Base-by-base conservation (phyloP, 1,140 invertebrate genomes). In the Neelides sp. region DNA sequence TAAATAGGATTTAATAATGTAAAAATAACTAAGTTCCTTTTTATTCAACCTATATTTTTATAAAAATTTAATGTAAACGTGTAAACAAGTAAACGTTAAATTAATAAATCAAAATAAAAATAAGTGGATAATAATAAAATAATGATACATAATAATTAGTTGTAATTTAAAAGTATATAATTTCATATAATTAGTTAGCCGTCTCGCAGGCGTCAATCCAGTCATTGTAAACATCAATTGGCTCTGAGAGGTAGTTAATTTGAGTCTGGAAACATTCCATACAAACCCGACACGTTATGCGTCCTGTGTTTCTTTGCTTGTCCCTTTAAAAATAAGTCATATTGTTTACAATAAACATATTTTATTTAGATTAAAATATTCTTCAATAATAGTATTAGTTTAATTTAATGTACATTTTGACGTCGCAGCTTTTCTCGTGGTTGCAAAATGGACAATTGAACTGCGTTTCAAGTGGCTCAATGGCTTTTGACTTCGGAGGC, bases 401-500 rank as follows among this genome's bases (percentile, higher is more conserved):
- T 48, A 48, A 13, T 24, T 20, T 27, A 17, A 76, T 80, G 77
- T 76, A 96, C 94, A 99, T 90, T 80, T 98, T 98, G 34, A 98
- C 95, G 75, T 98, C 94, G 71, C 96, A 99, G 1, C 92, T 95
- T 63, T 91, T 93, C 69, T 99, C 95, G 65, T 98, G 95, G 71
- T 98, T 98, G 69, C 96, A 99, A 74, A 99, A 99, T 4, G 95
- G 96, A 65, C 96, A 99, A 67, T 98, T 98, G 66, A 99, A 99
- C 64, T 92, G 83, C 41, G 83, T 84, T 64, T 98, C 94, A 24
- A 98, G 68, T 1, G 94, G 87, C 65, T 92, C 80, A 61, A 97
- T 91, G 4, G 83, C 81, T 72, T 96, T 97, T 57, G 83, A 74
- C 68, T 95, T 98, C 24, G 90, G 79, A 8, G 93, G 91, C 12